These are phyloP conservation scores for Platycnemis pennipes DNA, from an alignment of 2,888 invertebrate genomes.

Conservation along the genomic window DNA sequence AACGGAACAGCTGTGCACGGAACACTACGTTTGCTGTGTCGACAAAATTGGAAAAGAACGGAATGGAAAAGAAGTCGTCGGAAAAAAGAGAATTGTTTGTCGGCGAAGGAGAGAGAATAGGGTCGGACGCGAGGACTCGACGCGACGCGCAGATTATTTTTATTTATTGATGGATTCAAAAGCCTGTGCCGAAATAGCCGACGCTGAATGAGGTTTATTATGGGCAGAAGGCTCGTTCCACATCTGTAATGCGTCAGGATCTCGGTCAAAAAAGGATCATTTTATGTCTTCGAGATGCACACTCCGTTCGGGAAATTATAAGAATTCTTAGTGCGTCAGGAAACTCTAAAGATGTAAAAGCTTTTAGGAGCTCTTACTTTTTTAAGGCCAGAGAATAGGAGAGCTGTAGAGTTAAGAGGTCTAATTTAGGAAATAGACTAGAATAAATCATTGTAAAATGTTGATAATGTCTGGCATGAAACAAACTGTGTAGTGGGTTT, in stretches of 20 bases:
- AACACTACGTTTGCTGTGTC: constrained; percentile 16
- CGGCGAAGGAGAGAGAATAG: neutral
- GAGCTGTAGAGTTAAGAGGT: neutral
- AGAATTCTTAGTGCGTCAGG: neutral
- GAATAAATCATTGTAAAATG: neutral
- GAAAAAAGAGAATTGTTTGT: neutral
- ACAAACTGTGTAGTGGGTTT: too few relatives aligned
- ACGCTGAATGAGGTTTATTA: neutral
- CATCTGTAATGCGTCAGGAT: neutral
- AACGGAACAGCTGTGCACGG: constrained; percentile 44
- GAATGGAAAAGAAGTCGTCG: neutral
- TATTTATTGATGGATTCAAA: constrained; percentile 18
- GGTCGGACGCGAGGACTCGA: neutral
- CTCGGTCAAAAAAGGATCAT: neutral
- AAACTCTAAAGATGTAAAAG: neutral
- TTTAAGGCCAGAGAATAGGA: neutral
- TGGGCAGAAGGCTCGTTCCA: neutral
- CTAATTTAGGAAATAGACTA: neutral
- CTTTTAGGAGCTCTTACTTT: neutral
- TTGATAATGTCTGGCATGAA: neutral
- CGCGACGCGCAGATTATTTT: neutral
- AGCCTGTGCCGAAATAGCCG: neutral
- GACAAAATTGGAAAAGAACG: neutral
- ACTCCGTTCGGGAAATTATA: neutral
- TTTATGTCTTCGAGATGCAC: neutral